These are phyloP conservation scores for Axis porcinus DNA, from an alignment of 2,113 vertebrate species.

Conservation along the genomic window DNA sequence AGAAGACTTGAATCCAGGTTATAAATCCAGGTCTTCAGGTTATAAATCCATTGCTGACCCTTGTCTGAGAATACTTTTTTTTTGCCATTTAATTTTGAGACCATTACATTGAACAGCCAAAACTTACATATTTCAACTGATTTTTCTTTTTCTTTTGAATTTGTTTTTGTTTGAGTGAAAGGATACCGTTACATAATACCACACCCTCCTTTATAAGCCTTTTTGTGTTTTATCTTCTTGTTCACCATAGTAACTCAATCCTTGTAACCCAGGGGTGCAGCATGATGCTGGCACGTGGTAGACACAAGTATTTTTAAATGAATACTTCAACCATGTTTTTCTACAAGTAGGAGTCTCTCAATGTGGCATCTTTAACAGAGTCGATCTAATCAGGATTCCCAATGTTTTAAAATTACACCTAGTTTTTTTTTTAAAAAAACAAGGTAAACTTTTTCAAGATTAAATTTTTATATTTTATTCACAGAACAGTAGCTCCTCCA, in stretches of 20 bases:
- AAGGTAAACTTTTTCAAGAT: neutral
- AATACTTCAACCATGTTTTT: neutral
- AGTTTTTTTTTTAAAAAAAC: neutral
- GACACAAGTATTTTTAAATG: neutral
- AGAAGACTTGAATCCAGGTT: neutral
- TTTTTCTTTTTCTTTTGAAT: conserved; percentile 7
- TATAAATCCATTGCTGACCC: neutral
- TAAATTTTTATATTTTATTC: neutral
- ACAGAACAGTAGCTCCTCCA: neutral
- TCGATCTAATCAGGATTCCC: neutral
- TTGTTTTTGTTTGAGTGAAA: conserved; percentile 7
- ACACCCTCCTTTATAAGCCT: neutral
- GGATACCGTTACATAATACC: neutral
- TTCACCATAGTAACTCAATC: neutral
- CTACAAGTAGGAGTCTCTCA: neutral
- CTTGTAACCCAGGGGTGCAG: neutral
- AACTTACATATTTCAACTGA: conserved; percentile 8
- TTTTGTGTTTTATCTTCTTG: neutral
- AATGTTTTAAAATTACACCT: neutral
- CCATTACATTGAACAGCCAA: neutral
- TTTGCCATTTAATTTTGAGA: neutral
- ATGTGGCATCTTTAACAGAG: neutral
- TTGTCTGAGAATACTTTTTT: neutral
- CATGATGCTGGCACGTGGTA: neutral
- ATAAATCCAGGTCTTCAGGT: neutral